Base-by-base conservation (phyloP, 1,140 invertebrate genomes). In the Euglossa dilemma region DNA sequence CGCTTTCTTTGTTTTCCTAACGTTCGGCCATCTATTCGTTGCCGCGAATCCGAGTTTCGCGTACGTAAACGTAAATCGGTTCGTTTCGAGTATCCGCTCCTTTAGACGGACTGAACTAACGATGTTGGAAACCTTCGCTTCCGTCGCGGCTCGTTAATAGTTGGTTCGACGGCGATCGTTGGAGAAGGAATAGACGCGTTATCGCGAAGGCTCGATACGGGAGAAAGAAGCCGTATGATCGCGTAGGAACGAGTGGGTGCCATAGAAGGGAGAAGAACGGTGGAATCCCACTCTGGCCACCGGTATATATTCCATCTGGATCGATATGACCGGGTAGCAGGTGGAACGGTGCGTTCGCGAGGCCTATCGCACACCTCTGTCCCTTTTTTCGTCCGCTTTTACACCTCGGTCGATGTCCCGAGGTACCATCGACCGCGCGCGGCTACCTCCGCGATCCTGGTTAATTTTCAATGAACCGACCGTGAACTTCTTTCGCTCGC, bases 321-420 rank as follows among this genome's bases (percentile, higher is more conserved):
- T 89, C 88, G 81, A 89, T 89, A 86, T 87, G 73, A 86, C 61
- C 72, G 28, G 45, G 76, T 83, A 85, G 72, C 80, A 74, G 73
- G 64, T 78, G 78, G 45, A 18, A 28, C 18, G 61, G 63, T 76
- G 80, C 83, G 79, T 80, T 72, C 63, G 28, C 45, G 52, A 28
- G n/a, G 63, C 28, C 36, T 61, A 52, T 45, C 43, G 36, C 36
- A 36, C 36, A n/a, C 50, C 61, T 61, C 81, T 75, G 50, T 43
- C 66, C 61, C 16, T 54, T 54, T 79, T 64, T 61, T 56, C 28
- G 12, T 54, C 12, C 54, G 20, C 47, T 47, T 25, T 54, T 28
- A 69, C 56, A 20, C 70, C 20, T 25, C 7, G 50, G 18, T 47
- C n/a, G 52, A 84, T 14, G 16, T 57, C 25, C 43, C 18, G 56